Base-by-base conservation (phyloP, 1,140 invertebrate genomes). In the Pseudomyrmex concolor region DNA sequence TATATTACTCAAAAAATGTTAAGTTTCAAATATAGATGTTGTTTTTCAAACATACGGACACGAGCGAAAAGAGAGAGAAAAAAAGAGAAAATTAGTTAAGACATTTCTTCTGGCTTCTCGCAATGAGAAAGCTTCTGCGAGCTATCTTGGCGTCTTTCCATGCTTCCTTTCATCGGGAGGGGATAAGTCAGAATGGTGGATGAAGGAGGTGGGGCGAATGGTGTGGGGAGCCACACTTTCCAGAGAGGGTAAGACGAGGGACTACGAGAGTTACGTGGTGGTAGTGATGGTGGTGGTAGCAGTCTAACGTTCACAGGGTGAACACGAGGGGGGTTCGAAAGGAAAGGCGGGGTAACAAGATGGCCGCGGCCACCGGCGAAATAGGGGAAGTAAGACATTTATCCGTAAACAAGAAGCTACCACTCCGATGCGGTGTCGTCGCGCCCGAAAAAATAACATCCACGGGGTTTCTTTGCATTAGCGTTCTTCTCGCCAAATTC, bases 341-440 rank as follows among this genome's bases (percentile, higher is more conserved):
- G 90, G 87, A 90, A 90, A 89, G 90, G 90, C 89, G 89, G 91
- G 91, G 89, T 91, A 90, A 90, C 91, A 92, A 91, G 89, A 92
- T 92, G 91, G 91, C 91, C 87, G 91, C 91, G 86, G 72, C 45
- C 51, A 62, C 73, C 64, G 71, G 81, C 81, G 60, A 87, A 88
- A 86, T 86, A 92, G 90, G 89, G 89, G 91, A 91, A 89, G 89
- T 92, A 92, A 92, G 91, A 92, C 89, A 90, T 91, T 91, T 86
- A 88, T 87, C 77, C 83, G 84, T 86, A 84, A 89, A 88, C 73
- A 86, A 89, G 62, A 73, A 70, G 70, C 19, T 43, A 22, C 77
- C n/a, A n/a, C n/a, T 45, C 62, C 62, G 57, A 70, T 66, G 81
- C 63, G 71, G 81, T 67, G 48, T 55, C 12, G 3, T 4, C 43